A percentile compares a stretch with the other conserved stretches of the same genome.
phyloP scores from a whole-genome alignment of 2,113 vertebrate species.

The Lycocorax pyrrhopterus region DNA sequence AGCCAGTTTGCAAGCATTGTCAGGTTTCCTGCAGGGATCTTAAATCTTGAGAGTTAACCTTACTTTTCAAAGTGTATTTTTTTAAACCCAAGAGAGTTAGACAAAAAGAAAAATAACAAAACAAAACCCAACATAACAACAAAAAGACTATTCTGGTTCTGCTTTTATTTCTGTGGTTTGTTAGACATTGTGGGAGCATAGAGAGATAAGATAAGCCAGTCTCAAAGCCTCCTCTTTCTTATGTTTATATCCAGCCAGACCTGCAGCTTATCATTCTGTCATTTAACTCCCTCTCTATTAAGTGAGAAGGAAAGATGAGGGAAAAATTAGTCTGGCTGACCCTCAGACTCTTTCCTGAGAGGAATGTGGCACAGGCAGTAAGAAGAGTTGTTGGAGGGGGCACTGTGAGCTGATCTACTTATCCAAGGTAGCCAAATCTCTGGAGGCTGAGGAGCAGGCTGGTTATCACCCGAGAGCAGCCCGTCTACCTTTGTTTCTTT shows the following conservation, averaged over 20 bases:
- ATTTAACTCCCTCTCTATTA: not conserved
- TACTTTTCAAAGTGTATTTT: conserved; percentile 3
- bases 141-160: not conserved
- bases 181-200: not conserved
- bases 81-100: not conserved
- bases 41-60: not conserved
- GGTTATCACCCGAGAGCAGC: not conserved
- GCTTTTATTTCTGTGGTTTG: conserved; percentile 16
- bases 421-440: not conserved
- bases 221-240: not conserved
- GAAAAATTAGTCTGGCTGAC: not conserved
- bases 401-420: not conserved
- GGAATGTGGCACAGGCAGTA: not conserved
- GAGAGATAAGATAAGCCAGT: not conserved
- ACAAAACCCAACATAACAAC: not conserved
- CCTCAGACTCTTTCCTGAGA: not conserved
- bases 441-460: not conserved
- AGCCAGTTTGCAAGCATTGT: not conserved
- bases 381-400: not conserved
- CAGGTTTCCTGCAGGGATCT: not conserved
- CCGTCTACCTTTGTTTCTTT: not conserved
- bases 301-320: not conserved
- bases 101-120: not conserved
- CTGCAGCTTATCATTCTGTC: not conserved
- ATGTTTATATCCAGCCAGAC: not conserved